These are phyloP conservation scores for Pedetes capensis DNA, from an alignment of 2,113 vertebrate genomes.

Conservation along the genomic window DNA sequence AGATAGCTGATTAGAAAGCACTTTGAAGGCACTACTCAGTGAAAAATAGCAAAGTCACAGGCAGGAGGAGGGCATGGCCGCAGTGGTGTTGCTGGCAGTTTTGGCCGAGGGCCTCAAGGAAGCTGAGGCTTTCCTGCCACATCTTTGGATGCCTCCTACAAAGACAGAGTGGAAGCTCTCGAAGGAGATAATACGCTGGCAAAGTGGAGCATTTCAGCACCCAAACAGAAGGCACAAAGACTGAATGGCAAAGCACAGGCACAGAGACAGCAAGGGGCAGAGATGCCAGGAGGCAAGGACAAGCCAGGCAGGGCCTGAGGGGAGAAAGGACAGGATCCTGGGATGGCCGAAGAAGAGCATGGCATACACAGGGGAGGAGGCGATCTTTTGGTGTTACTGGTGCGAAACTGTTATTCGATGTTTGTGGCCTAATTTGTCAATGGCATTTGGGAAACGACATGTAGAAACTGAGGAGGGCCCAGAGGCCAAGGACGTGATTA, in stretches of 20 bases:
- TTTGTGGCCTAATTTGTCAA: background rate
- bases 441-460: background rate
- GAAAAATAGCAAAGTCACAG: background rate
- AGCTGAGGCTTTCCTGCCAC: background rate
- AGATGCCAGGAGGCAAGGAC: background rate
- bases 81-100: background rate
- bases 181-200: background rate
- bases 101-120: background rate
- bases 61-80: background rate
- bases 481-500: background rate
- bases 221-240: background rate
- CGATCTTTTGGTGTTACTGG: background rate
- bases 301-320: background rate
- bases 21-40: background rate
- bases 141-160: background rate
- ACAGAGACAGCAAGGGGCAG: background rate
- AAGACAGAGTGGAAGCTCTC: background rate
- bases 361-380: background rate
- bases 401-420: background rate
- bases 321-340: background rate
- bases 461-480: background rate
- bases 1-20: background rate
- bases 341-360: background rate
- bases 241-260: background rate
- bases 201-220: background rate